Evolutionary conservation across 2,113 vertebrate species (phyloP).

Genomic region (Tenebrosternarchus preto): DNA sequence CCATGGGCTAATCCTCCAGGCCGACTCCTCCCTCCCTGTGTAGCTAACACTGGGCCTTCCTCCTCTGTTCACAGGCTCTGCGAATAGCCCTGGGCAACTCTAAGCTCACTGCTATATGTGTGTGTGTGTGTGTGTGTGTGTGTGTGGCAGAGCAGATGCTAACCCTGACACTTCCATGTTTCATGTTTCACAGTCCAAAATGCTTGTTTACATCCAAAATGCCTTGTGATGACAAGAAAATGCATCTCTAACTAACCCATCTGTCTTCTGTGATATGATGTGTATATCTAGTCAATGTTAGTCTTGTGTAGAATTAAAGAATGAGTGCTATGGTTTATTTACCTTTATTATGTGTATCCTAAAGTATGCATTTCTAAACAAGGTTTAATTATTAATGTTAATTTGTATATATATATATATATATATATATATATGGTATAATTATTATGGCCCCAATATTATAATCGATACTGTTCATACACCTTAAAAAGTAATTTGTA

Average conservation of each 20-base stretch:
- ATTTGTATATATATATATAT: too few species aligned
- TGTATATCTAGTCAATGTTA: background rate
- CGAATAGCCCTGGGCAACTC: conserved; percentile 41
- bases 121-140: conserved; percentile 54
- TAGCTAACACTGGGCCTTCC: conserved; percentile 48
- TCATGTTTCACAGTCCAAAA: background rate
- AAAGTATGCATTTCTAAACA: background rate
- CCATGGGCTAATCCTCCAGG: conserved; percentile 30
- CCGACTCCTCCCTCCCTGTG: conserved; percentile 21
- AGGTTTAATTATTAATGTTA: too few species aligned
- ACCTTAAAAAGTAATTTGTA: too few species aligned
- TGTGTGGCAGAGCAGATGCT: conserved; percentile 60
- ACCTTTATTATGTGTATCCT: background rate
- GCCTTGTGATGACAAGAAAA: conserved; percentile 2
- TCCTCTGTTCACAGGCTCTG: conserved; percentile 25
- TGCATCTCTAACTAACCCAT: conserved; percentile 33
- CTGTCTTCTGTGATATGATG: conserved; percentile 7
- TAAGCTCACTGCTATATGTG: conserved; percentile 51
- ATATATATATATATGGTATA: too few species aligned
- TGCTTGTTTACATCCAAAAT: conserved; percentile 13
- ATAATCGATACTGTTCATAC: too few species aligned
- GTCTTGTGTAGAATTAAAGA: too few species aligned
- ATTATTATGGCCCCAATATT: too few species aligned
- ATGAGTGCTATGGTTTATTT: background rate
- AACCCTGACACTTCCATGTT: conserved; percentile 40